Evolutionary conservation across 1,140 invertebrate species (phyloP), one percentile per base, ranked within the genome.

Genomic region (Gonioctena quinquepunctata): DNA sequence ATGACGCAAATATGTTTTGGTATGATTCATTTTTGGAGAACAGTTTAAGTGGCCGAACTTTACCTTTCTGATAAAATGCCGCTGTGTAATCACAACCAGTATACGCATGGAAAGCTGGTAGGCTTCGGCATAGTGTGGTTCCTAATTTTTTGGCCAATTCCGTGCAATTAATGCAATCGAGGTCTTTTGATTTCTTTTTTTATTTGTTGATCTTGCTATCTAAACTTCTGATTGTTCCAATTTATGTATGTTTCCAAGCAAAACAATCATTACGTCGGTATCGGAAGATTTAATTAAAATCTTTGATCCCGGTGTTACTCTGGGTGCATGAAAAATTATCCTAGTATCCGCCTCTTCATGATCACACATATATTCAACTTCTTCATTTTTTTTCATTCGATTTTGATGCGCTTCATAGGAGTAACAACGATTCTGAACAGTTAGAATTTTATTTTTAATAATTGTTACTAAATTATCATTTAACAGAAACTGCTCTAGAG

Each of bases 181-280:
- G 48, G 48, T 50, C 19, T 66, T 66, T 22, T 8, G 18, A n/a
- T 19, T 66, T 52, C n/a, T 50, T 54, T 52, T 50, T 25, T 66
- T 65, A 65, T 23, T 66, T 25, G 62, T 22, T 52, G 63, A 25
- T 52, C 28, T 21, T 18, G 61, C 61, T 48, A 63, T 13, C 27
- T 33, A 63, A 63, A 63, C 23, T 52, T 52, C 48, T 23, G 63
- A 66, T 56, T 16, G 11, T 25, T n/a, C 11, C 16, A 66, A 18
- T 66, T 66, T 52, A 19, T 66, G 63, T 19, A 66, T 52, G 23
- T 66, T 52, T 66, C 63, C 63, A 26, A 66, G 18, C 48, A 66
- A 66, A 66, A 66, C 54, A 23, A 66, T 23, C 48, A 66, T 22
- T 26, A 66, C 63, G 25, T 66, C 63, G 49, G 63, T 66, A 66